Evolutionary conservation across 2,888 invertebrate species (phyloP).

Genomic region (Oxyscelio sp.): DNA sequence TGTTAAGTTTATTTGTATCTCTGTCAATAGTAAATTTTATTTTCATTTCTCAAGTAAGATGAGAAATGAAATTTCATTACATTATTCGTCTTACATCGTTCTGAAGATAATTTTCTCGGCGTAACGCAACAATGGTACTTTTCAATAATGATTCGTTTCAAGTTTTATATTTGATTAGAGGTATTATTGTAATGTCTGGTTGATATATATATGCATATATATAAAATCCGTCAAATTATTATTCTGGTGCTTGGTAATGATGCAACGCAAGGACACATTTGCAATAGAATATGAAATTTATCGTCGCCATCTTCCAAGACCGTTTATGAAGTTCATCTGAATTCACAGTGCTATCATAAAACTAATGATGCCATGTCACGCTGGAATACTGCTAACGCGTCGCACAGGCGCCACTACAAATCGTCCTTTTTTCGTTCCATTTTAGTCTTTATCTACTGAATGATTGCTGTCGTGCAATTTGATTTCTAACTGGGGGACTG

Average conservation of each 20-base stretch:
- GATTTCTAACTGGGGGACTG: slow-evolving; percentile 11
- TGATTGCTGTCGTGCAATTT: slow-evolving; percentile 29
- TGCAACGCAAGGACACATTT: slow-evolving; percentile 69
- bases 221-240: neutral
- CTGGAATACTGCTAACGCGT: slow-evolving; percentile 65
- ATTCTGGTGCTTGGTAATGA: neutral
- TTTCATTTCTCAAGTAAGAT: slow-evolving; percentile 46
- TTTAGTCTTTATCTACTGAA: slow-evolving; percentile 49
- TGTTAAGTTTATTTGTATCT: slow-evolving; percentile 59
- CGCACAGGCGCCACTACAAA: slow-evolving; percentile 76
- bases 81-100: neutral
- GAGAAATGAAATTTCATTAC: too few relatives aligned
- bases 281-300: slow-evolving; percentile 85
- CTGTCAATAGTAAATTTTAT: slow-evolving; percentile 34
- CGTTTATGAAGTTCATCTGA: slow-evolving; percentile 82
- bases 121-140: neutral
- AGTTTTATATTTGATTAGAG: neutral
- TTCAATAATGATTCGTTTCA: neutral
- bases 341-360: slow-evolving; percentile 82
- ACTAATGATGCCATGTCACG: slow-evolving; percentile 80
- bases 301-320: slow-evolving; percentile 78
- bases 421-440: slow-evolving; percentile 71
- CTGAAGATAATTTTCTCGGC: neutral
- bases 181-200: neutral
- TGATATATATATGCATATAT: too few relatives aligned